Evolutionary conservation across 2,113 vertebrate species (phyloP), one percentile per base, ranked within the genome.

Genomic region (Cynoglossus semilaevis): DNA sequence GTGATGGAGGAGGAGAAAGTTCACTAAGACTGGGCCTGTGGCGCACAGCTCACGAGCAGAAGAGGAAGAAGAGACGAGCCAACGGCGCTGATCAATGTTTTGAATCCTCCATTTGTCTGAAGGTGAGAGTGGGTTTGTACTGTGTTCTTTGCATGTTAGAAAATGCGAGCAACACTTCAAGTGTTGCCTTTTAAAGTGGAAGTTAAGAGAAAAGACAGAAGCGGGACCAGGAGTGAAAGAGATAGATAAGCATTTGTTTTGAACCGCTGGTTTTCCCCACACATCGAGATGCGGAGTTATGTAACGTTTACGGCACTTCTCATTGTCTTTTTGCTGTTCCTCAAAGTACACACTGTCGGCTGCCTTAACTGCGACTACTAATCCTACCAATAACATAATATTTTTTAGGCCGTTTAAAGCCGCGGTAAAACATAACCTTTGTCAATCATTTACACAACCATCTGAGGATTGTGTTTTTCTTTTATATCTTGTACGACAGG

Each of bases 101-200:
- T 72, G 35, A 71, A 49, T 13, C 11, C 38, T 12, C 9, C 41
- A 16, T 18, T n/a, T 4, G 1, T 8, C 51, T 46, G 34, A 15
- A 71, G 77, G 81, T 80, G 60, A 72, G 79, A 41, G 38, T 12
- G 1, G 38, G 2, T n/a, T 14, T 43, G 15, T 43, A 7, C 14
- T 9, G 47, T 49, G 46, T 48, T 47, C 17, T 42, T 1, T 42
- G 15, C 42, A 14, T 15, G 5, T 43, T 8, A 29, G n/a, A n/a
- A n/a, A n/a, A 29, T 6, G 22, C 22, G 3, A 29, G 22, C 22
- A 42, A 15, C 13, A 1, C 10, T 5, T 11, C 9, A 11, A 40
- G 37, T 13, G 37, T 40, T 40, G 37, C 1, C 9, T 41, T 41
- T 41, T 14, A 41, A 41, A 13, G 10, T 13, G 4, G 38, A 41